Evolutionary conservation across 2,113 vertebrate genomes (phyloP), one percentile per base, ranked within the genome.

Genomic region (Dolichotis patagonum): DNA sequence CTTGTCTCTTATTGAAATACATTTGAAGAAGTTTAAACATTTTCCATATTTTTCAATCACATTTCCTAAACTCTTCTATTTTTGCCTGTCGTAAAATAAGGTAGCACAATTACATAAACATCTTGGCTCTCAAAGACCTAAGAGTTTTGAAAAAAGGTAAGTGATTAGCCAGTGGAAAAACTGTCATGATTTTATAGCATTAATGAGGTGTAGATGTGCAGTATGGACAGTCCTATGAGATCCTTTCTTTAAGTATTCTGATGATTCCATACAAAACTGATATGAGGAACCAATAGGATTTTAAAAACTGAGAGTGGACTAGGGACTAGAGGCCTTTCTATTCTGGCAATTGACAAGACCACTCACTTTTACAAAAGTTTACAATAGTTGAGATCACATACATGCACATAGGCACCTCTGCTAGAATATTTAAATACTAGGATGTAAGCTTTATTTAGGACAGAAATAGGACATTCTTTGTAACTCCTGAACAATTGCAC

Each of bases 351-450:
- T 30, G 24, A 65, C 32, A 60, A 3, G 85, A 3, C 26, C 63
- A 92, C 58, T 82, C 8, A 91, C 52, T 62, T 96, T 86, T 88
- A 38, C 41, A 85, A 75, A 81, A 90, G 13, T n/a, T 78, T 82
- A 75, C 28, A 75, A 26, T 67, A 56, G 8, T 54, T 69, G 75
- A 71, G 69, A 35, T 78, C 1, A 17, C 16, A 69, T 20, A 32
- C 1, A 35, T 30, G 19, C 52, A 63, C 46, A 54, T 20, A 81
- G 49, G 28, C 30, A 60, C 26, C 20, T 90, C 28, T 94, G 24
- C 83, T 84, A 88, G 35, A 91, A 85, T 86, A 80, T 88, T 94
- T 85, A 94, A 95, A 65, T 11, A 4, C 20, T 94, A 91, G 54
- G 58, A 95, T 75, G 24, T 86, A 91, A 93, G 30, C 35, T 63